A percentile compares a stretch with the other conserved stretches of the same genome.
phyloP scores from a whole-genome alignment of 2,888 invertebrate species.

The Erebia ligea region DNA sequence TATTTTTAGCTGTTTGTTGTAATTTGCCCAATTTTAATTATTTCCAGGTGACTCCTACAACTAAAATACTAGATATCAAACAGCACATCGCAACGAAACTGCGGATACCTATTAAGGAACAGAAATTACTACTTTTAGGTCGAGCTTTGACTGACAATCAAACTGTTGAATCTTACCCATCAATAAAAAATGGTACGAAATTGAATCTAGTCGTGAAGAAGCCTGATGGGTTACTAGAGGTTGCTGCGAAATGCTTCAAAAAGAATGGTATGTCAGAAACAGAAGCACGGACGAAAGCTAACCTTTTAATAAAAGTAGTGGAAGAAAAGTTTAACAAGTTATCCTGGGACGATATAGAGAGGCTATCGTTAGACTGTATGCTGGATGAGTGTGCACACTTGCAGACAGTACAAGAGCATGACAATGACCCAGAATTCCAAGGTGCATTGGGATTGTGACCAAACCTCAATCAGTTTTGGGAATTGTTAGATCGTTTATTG shows the following conservation, averaged over 20 bases:
- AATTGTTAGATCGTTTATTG: constrained; percentile 21
- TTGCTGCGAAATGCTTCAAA: constrained; percentile 82
- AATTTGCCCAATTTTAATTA: constrained; percentile 11
- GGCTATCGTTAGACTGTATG: constrained; percentile 49
- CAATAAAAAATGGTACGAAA: constrained; percentile 89
- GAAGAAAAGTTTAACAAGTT: constrained; percentile 78
- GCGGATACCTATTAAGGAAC: constrained; percentile 86
- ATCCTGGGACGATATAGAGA: constrained; percentile 84
- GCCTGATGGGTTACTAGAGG: constrained; percentile 84
- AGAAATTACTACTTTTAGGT: constrained; percentile 88
- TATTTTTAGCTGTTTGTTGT: neutral
- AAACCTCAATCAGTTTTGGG: constrained; percentile 28
- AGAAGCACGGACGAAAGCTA: constrained; percentile 85
- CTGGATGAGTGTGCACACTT: constrained; percentile 37
- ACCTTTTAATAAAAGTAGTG: constrained; percentile 81
- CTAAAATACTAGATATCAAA: constrained; percentile 87
- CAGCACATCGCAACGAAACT: constrained; percentile 85
- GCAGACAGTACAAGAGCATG: constrained; percentile 46
- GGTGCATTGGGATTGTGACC: constrained; percentile 46
- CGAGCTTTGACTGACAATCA: constrained; percentile 89
- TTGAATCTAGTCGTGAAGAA: constrained; percentile 88
- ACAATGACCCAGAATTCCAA: constrained; percentile 55
- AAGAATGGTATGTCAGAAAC: constrained; percentile 84
- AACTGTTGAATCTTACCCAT: constrained; percentile 86
- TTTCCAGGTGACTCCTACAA: constrained; percentile 79